Evolutionary conservation across 2,113 vertebrate species (phyloP).

Genomic region (Hymenochirus boettgeri): DNA sequence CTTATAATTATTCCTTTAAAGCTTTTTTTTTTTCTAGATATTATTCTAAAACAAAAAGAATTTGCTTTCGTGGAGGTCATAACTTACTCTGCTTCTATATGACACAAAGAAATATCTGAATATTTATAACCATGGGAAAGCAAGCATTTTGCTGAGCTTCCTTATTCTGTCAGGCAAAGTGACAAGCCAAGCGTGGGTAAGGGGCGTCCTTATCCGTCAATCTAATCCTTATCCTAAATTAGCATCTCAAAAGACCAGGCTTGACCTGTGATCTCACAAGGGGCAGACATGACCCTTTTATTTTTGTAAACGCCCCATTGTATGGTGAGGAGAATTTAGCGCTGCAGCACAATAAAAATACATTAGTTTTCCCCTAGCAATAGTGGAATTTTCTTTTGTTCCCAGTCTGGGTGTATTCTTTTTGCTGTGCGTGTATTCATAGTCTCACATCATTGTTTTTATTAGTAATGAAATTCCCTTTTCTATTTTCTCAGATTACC

Average conservation of each 20-base stretch:
- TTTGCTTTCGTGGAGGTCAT: neutral
- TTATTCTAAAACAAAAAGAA: neutral
- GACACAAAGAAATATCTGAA: constrained; percentile 5
- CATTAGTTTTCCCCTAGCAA: neutral
- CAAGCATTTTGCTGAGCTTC: neutral
- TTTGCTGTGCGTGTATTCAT: neutral
- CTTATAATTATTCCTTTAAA: too few species aligned
- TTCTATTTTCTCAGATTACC: neutral
- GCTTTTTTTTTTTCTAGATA: neutral
- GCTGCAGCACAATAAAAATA: constrained; percentile 9
- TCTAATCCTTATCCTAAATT: constrained; percentile 22
- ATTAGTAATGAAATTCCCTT: neutral
- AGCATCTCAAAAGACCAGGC: constrained; percentile 17
- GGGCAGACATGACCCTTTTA: constrained; percentile 17
- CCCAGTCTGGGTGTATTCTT: neutral
- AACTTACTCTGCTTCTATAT: neutral
- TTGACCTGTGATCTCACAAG: constrained; percentile 18
- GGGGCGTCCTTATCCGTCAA: constrained; percentile 2
- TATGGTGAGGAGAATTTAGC: neutral
- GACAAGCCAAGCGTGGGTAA: neutral
- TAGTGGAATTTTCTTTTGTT: constrained; percentile 22
- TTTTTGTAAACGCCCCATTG: constrained; percentile 31
- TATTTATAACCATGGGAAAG: constrained; percentile 29
- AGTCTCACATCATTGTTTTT: neutral
- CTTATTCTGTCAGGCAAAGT: neutral